Evolutionary conservation across 2,888 invertebrate species (phyloP), one percentile per base, ranked within the genome.

Genomic region (Arge pagana): DNA sequence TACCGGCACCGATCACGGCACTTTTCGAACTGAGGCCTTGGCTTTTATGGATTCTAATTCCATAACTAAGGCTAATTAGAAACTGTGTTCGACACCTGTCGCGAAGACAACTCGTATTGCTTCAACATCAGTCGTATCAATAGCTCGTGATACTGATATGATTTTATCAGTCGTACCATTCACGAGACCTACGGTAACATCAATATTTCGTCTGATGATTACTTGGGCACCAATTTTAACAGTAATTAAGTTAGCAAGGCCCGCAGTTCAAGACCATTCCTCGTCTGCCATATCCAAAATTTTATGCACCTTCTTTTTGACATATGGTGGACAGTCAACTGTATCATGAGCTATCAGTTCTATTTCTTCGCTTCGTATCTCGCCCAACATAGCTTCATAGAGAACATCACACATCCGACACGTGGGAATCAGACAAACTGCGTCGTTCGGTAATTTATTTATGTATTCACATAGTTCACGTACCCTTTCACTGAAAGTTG

Each of bases 191-290:
- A 61, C 23, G 8, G 55, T 61, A n/a, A 65, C 53, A 43, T 65
- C 61, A 50, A 65, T 64, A 54, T 66, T 66, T 42, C 60, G 56
- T 30, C 56, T 35, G 6, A 67, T 50, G 63, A 67, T 65, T 6
- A 66, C 49, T 54, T 50, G 55, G 7, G 53, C 56, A 24, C 58
- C 58, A 16, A 39, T 54, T 48, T 54, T 64, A 19, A 64, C 42
- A 13, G 28, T 51, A 13, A 66, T 61, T 24, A 28, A 35, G 54
- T 50, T 53, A 15, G 64, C 55, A 8, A 67, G 54, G 18, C 64
- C 65, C 4, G 58, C 65, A 26, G 63, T 64, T 23, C 37, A 35
- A 1, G 61, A 60, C 30, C 37, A 40, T 33, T 63, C 60, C 30
- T 63, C 58, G 11, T 64, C 58, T 36, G 53, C 28, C 33, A 50